phyloP scores from a whole-genome alignment of 2,113 vertebrate genomes.

The Artemisiospiza belli region DNA sequence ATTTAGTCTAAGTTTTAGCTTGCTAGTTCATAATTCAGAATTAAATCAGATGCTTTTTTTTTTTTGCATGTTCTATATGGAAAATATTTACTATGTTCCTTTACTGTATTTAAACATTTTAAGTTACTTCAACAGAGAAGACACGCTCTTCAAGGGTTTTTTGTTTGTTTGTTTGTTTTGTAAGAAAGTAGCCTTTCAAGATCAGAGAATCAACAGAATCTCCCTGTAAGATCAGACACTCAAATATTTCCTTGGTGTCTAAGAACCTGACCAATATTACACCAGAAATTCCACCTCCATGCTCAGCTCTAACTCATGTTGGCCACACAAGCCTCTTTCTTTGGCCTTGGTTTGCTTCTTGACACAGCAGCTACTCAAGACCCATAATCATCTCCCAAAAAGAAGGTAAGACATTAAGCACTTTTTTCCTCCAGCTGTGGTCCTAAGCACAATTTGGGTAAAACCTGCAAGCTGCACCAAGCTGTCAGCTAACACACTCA shows the following conservation, averaged over 20 bases:
- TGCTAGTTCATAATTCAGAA: neutral
- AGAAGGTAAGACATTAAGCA: neutral
- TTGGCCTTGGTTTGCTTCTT: neutral
- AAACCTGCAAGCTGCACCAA: neutral
- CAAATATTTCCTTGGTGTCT: neutral
- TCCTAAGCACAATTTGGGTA: neutral
- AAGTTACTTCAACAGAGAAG: neutral
- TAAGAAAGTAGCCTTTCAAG: neutral
- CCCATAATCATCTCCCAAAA: neutral
- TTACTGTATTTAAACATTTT: neutral
- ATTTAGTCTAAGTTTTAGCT: neutral
- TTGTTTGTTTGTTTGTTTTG: neutral
- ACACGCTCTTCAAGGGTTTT: neutral
- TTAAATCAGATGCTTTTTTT: neutral
- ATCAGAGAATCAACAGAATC: neutral
- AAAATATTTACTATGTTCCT: neutral
- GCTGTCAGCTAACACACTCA: neutral
- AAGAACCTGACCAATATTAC: rapidly evolving
- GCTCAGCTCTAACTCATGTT: rapidly evolving
- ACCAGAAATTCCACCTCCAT: neutral
- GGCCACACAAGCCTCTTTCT: neutral
- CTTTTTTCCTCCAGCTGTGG: neutral
- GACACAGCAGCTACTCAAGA: neutral
- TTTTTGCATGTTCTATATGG: neutral
- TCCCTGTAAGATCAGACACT: neutral